Conservation (phyloP, 1,140 invertebrate species). For the Aphaenogaster floridana region DNA sequence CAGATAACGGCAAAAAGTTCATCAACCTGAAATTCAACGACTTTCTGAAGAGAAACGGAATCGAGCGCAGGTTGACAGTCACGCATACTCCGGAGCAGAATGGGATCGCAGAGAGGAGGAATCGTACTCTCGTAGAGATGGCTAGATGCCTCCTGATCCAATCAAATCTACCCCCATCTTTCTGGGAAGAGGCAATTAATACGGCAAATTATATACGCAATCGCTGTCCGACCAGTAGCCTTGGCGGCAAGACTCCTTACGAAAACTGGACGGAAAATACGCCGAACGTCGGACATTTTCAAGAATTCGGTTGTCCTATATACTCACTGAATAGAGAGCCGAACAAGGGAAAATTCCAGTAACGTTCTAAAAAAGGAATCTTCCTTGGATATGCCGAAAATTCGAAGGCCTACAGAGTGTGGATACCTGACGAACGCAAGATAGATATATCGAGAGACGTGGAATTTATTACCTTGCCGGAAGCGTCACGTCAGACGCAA, state of each 20-base stretch:
- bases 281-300: too few relatives aligned
- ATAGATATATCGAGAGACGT: not conserved
- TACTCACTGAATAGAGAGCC: too few relatives aligned
- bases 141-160: not conserved
- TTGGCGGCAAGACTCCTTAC: not conserved
- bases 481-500: not conserved
- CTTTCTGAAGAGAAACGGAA: too few relatives aligned
- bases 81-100: not conserved
- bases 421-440: not conserved
- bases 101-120: not conserved
- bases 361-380: too few relatives aligned
- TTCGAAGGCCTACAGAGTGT: not conserved
- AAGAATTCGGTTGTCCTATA: too few relatives aligned
- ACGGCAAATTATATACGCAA: not conserved
- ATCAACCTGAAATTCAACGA: too few relatives aligned
- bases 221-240: not conserved
- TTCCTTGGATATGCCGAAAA: too few relatives aligned
- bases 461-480: not conserved
- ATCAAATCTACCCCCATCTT: not conserved
- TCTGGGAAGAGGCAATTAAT: not conserved
- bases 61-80: too few relatives aligned
- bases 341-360: too few relatives aligned
- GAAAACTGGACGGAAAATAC: not conserved
- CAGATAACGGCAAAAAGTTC: too few relatives aligned
- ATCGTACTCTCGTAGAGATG: not conserved